phyloP scores from a whole-genome alignment of 2,888 invertebrate genomes.

The Agriopis aurantiaria region DNA sequence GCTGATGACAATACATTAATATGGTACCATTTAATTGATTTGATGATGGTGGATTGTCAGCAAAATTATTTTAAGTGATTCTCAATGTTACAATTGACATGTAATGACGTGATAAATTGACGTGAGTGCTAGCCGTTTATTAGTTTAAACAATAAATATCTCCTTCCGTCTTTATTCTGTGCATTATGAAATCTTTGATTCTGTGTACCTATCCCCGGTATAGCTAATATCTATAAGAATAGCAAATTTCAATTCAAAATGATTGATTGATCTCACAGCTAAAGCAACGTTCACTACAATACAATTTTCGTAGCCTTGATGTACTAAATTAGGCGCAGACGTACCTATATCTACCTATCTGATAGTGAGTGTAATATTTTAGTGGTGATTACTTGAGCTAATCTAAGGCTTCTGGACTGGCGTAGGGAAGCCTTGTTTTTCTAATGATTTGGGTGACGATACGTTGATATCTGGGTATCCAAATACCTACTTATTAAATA shows the following conservation, averaged over 20 bases:
- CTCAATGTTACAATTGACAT: no score
- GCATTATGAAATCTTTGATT: no score
- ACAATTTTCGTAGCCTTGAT: slow-evolving; percentile 26
- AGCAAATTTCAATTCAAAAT: neutral
- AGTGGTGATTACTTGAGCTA: slow-evolving; percentile 20
- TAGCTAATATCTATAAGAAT: neutral
- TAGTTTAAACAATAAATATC: slow-evolving; percentile 1
- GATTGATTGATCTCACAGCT: slow-evolving; percentile 17
- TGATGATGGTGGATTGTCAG: no score
- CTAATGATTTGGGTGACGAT: slow-evolving; percentile 15
- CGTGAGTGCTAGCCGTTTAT: no score
- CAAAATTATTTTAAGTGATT: no score
- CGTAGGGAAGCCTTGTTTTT: slow-evolving; percentile 27
- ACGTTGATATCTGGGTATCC: slow-evolving; percentile 3
- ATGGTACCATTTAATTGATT: no score
- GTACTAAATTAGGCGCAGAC: slow-evolving; percentile 22
- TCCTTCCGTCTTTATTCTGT: neutral
- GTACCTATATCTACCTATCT: slow-evolving; percentile 8
- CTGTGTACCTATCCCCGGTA: no score
- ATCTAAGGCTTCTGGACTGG: slow-evolving; percentile 31
- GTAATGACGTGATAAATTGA: no score
- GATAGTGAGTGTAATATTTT: slow-evolving; percentile 19
- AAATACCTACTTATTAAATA: neutral
- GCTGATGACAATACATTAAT: no score
- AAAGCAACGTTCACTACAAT: slow-evolving; percentile 2